These are phyloP conservation scores for Chrysoperla carnea DNA, from an alignment of 1,140 invertebrate genomes.

Conservation along the genomic window DNA sequence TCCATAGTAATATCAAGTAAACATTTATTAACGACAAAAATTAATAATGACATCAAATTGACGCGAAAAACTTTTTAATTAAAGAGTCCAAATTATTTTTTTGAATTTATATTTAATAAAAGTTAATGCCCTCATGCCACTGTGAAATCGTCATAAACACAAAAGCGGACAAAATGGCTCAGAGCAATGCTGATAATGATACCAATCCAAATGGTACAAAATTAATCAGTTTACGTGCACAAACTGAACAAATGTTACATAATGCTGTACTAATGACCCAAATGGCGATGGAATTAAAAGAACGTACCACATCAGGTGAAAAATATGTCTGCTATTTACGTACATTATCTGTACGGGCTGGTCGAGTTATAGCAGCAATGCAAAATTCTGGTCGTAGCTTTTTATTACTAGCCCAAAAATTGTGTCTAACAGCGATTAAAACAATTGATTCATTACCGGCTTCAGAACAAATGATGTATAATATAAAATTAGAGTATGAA, in stretches of 20 bases:
- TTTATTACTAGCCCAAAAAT: slow-evolving; percentile 14
- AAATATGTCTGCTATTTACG: slow-evolving; percentile 20
- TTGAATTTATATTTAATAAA: no score
- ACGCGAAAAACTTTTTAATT: no score
- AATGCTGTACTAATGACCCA: slow-evolving; percentile 20
- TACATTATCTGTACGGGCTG: slow-evolving; percentile 12
- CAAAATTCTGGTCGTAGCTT: slow-evolving; percentile 13
- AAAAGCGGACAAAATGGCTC: no score
- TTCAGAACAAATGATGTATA: background rate
- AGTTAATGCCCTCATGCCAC: no score
- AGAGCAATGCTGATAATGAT: no score
- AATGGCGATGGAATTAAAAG: slow-evolving; percentile 20
- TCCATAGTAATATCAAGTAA: no score
- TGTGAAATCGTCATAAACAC: no score
- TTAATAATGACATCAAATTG: no score
- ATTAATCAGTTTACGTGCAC: background rate
- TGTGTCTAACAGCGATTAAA: slow-evolving; percentile 7
- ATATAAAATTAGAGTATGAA: slow-evolving; percentile 1
- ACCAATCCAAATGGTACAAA: background rate
- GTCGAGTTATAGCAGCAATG: slow-evolving; percentile 12
- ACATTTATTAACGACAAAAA: no score
- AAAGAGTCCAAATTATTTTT: no score
- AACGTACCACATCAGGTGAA: slow-evolving; percentile 14
- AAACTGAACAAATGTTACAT: slow-evolving; percentile 14
- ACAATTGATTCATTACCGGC: background rate